Conservation (phyloP, 2,888 invertebrate species). For the Ornithoptera priamus region DNA sequence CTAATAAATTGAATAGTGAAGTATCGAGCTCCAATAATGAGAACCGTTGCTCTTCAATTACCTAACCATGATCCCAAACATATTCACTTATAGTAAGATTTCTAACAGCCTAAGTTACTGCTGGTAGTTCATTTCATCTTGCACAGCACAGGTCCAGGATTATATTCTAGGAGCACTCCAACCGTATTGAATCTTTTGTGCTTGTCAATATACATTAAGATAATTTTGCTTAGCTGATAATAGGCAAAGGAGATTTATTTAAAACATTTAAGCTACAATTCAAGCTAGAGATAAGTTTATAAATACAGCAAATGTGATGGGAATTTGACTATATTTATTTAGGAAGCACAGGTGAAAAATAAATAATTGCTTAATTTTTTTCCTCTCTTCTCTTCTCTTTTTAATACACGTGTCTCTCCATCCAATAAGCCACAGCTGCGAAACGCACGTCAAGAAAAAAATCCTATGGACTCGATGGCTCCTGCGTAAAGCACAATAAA, state of each 20-base stretch:
- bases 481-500: not conserved
- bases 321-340: not conserved
- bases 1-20: not conserved
- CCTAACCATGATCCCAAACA: not conserved
- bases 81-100: not conserved
- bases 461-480: not conserved
- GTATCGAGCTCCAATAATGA: not conserved
- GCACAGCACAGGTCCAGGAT: not conserved
- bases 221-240: not conserved
- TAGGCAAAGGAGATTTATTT: not conserved
- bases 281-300: not conserved
- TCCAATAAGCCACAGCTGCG: not conserved
- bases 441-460: not conserved
- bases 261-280: not conserved
- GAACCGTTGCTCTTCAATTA: not conserved
- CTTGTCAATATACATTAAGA: not conserved
- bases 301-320: not conserved
- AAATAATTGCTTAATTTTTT: not conserved
- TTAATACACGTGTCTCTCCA: too few relatives aligned
- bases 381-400: not conserved
- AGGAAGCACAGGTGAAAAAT: constrained; percentile 5
- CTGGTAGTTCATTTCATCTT: not conserved
- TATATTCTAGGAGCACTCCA: constrained; percentile 4
- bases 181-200: not conserved
- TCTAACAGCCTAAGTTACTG: not conserved